A percentile compares a stretch with the other conserved stretches of the same genome.
Evolutionary conservation across 2,888 invertebrate genomes (phyloP).

Genomic region (Laothoe populi): DNA sequence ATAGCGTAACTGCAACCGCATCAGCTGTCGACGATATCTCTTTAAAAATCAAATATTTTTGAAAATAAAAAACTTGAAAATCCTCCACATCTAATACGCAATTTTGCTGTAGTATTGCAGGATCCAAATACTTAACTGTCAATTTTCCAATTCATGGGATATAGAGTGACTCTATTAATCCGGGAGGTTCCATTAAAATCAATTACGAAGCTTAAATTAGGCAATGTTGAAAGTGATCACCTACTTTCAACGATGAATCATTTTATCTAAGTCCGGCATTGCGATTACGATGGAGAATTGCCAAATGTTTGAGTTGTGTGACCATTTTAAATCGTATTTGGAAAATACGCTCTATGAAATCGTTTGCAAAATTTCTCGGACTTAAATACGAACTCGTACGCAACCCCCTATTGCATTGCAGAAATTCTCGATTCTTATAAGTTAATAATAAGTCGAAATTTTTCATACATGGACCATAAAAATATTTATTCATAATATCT

Average conservation of each 20-base stretch:
- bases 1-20: too few relatives aligned
- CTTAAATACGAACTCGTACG: not conserved
- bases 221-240: constrained; percentile 19
- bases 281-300: constrained; percentile 5
- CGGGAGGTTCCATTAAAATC: not conserved
- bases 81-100: too few relatives aligned
- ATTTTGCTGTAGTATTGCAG: not conserved
- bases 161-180: not conserved
- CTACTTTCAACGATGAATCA: constrained; percentile 23
- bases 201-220: constrained; percentile 19
- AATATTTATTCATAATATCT: not conserved
- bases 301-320: constrained; percentile 17
- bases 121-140: not conserved
- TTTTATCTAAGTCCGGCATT: constrained; percentile 27
- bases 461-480: not conserved
- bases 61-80: too few relatives aligned
- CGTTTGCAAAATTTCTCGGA: not conserved
- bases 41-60: too few relatives aligned
- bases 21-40: too few relatives aligned
- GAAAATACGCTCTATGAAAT: constrained; percentile 27
- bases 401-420: not conserved
- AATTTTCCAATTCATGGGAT: not conserved
- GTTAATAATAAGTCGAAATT: not conserved
- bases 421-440: not conserved
- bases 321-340: constrained; percentile 19